Evolutionary conservation across 2,888 invertebrate genomes (phyloP).

Genomic region (Steinernema scapterisci): DNA sequence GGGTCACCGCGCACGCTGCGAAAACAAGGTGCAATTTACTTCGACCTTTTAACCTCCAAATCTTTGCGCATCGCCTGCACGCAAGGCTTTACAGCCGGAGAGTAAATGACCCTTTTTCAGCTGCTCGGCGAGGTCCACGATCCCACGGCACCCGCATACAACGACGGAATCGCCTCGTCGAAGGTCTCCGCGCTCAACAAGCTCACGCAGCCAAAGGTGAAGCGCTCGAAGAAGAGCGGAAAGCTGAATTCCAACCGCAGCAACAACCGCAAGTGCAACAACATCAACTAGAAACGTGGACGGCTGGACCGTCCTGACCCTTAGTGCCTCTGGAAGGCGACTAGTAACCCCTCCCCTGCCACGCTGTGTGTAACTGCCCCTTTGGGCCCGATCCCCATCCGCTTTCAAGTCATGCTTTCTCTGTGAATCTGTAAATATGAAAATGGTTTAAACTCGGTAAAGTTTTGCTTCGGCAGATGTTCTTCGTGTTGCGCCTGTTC

Average conservation of each 20-base stretch:
- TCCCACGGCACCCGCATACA: not conserved
- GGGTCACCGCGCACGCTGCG: not conserved
- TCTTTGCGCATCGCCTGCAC: not conserved
- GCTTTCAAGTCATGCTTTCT: constrained; percentile 27
- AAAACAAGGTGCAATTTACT: not conserved
- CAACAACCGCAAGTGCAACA: constrained; percentile 30
- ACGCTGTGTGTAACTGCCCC: constrained; percentile 10
- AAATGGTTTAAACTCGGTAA: not conserved
- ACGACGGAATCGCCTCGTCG: not conserved
- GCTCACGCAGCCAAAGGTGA: constrained; percentile 14
- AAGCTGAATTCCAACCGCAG: constrained; percentile 21
- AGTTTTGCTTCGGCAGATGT: not conserved
- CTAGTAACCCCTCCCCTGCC: not conserved
- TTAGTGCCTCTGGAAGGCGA: constrained; percentile 21
- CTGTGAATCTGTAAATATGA: not conserved
- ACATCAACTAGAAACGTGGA: constrained; percentile 17
- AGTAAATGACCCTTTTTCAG: not conserved
- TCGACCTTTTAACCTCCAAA: not conserved
- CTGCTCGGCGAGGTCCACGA: not conserved
- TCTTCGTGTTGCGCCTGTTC: too few species aligned
- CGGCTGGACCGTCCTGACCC: constrained; percentile 11
- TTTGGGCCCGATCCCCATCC: not conserved
- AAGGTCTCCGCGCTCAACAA: not conserved
- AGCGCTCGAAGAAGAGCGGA: constrained; percentile 29
- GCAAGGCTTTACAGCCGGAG: not conserved